These are phyloP conservation scores for Sycobia sp. DNA, from an alignment of 1,140 invertebrate genomes.

Conservation along the genomic window DNA sequence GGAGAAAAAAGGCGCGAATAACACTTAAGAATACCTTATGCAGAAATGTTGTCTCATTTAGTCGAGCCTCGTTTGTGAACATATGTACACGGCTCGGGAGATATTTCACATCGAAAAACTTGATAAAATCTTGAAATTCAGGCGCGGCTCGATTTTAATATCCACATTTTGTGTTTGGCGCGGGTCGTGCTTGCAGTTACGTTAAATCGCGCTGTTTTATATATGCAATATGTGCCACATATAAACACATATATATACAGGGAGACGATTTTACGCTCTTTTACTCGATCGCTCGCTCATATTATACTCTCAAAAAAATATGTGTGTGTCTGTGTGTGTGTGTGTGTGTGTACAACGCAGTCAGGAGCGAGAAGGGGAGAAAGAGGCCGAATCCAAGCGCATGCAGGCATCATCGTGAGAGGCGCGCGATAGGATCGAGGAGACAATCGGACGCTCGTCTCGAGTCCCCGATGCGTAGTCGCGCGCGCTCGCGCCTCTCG, in stretches of 20 bases:
- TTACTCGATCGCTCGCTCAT: no score
- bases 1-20: no score
- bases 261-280: no score
- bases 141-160: neutral
- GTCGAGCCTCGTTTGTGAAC: neutral
- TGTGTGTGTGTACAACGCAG: no score
- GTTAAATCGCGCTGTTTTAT: conserved; percentile 14
- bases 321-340: no score
- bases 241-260: no score
- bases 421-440: neutral
- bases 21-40: neutral
- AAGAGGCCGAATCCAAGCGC: neutral
- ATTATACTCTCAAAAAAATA: no score
- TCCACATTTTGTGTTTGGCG: neutral
- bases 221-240: no score
- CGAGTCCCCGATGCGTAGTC: neutral
- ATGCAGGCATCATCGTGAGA: no score
- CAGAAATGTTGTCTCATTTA: neutral
- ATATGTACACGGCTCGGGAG: neutral
- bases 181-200: no score
- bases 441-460: neutral
- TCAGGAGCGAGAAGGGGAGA: no score
- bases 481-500: neutral
- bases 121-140: conserved; percentile 12
- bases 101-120: conserved; percentile 15